These are phyloP conservation scores for Pemphredon lugubris DNA, from an alignment of 2,888 invertebrate species.

Conservation along the genomic window DNA sequence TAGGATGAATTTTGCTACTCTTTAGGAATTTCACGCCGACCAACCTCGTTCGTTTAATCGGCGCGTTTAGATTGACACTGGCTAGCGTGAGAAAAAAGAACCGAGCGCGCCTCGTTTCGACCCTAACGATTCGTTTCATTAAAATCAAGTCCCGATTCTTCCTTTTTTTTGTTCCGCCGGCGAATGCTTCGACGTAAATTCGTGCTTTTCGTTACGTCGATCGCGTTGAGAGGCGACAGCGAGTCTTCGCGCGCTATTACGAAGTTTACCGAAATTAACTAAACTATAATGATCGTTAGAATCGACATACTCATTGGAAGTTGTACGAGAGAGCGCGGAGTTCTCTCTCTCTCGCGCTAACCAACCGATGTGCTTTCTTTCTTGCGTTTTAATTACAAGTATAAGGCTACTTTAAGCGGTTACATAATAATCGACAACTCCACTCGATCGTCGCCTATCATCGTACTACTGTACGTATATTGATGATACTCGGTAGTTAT, in stretches of 20 bases:
- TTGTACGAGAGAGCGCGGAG: no score
- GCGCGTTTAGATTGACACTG: constrained; percentile 21
- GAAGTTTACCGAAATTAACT: no score
- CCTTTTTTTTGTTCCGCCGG: no score
- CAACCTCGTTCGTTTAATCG: constrained; percentile 14
- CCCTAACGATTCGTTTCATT: not conserved
- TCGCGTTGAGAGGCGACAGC: no score
- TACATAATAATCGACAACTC: constrained; percentile 64
- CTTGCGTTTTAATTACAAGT: constrained; percentile 60
- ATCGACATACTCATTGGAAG: no score
- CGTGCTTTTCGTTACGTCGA: no score
- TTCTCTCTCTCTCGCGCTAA: constrained; percentile 32
- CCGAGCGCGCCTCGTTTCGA: not conserved
- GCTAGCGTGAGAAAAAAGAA: constrained; percentile 32
- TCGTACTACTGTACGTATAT: constrained; percentile 47
- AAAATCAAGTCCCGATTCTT: no score
- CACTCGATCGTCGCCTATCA: constrained; percentile 36
- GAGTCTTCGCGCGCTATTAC: no score
- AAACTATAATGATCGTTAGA: no score
- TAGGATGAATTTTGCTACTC: constrained; percentile 55
- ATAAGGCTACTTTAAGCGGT: constrained; percentile 68
- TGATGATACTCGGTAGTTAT: constrained; percentile 55
- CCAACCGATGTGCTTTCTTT: constrained; percentile 25
- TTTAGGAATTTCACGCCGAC: constrained; percentile 52
- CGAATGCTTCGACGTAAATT: no score